Base-by-base conservation (phyloP, 64 coral and sea anemone genomes). In the Porites australiensis region DNA sequence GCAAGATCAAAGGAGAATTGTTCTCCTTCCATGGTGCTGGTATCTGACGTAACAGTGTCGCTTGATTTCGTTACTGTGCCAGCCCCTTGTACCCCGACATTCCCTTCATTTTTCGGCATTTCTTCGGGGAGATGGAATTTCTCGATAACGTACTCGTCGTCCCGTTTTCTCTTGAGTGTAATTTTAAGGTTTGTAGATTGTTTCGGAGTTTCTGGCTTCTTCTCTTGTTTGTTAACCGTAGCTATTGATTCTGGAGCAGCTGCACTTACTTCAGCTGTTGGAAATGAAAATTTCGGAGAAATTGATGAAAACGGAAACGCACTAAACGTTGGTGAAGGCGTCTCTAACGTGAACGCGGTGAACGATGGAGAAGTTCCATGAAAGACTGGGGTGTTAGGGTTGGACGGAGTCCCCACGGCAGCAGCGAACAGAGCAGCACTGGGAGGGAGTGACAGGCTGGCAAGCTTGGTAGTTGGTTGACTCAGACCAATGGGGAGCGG, bases 71-170 rank as follows among this genome's bases (percentile, higher is more conserved):
- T 57, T 21, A 64, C 37, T 1, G 87, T 4, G 6, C 73, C 73
- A 14, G n/a, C 4, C 13, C 73, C 73, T 19, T 76, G 73, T 59
- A 62, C 55, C 10, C 62, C 63, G 0, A 50, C 11, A 63, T 77
- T 86, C 16, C 58, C 90, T 3, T 68, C 69, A n/a, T 73, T 72
- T 62, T 20, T 92, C 27, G 83, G 82, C 23, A 88, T 74, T 54
- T 77, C 81, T 11, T 91, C 93, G 5, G 92, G 92, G 22, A 96
- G 16, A 43, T 94, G 92, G 21, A 86, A 74, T 64, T 94, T 91
- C 65, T 96, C 79, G 44, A 98, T 90, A 15, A 98, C 95, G 79
- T 98, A 98, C 63, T 98, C 95, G 57, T 98, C 93, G 46, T 80
- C 95, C 50, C 95, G 65, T 79, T 98, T 98, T 3, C 95, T 75